Percentiles rank a stretch among this genome's conserved stretches.
Evolutionary conservation across 2,797 vertebrate species (phyloP).

Genomic region (Hozukius guyotensis): DNA sequence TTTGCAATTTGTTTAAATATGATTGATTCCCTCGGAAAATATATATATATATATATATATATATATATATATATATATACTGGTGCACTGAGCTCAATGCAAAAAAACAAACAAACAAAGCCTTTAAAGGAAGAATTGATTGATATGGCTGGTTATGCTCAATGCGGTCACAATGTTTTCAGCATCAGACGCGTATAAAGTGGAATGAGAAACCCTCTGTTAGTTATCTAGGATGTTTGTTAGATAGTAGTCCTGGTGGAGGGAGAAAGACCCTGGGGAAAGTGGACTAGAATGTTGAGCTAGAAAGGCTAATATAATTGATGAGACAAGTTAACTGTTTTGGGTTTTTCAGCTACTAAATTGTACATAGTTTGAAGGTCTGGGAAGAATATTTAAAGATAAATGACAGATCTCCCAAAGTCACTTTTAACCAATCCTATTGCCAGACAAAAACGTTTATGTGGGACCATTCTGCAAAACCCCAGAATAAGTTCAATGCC

Average conservation of each 20-base stretch:
- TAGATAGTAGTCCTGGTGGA: not conserved
- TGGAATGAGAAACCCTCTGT: not conserved
- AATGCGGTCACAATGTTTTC: conserved; percentile 1
- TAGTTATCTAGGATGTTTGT: not conserved
- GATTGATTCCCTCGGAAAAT: conserved; percentile 72
- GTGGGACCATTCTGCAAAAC: not conserved
- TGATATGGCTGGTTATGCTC: conserved; percentile 54
- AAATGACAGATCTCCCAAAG: not conserved
- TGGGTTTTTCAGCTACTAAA: not conserved
- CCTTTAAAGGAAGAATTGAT: conserved; percentile 26
- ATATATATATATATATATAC: conserved; percentile 33
- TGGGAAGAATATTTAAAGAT: not conserved
- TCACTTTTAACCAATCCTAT: not conserved
- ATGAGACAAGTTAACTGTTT: not conserved
- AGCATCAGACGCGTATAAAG: not conserved
- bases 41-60: not conserved
- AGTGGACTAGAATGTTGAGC: not conserved
- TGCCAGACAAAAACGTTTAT: not conserved
- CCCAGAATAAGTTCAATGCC: not conserved
- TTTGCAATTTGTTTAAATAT: conserved; percentile 76
- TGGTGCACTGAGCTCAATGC: conserved; percentile 57
- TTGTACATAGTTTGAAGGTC: not conserved
- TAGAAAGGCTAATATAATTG: not conserved
- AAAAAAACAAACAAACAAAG: conserved; percentile 53
- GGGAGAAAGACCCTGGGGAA: not conserved